Conservation (phyloP, 2,888 invertebrate genomes). For the Piscicola geometra region DNA sequence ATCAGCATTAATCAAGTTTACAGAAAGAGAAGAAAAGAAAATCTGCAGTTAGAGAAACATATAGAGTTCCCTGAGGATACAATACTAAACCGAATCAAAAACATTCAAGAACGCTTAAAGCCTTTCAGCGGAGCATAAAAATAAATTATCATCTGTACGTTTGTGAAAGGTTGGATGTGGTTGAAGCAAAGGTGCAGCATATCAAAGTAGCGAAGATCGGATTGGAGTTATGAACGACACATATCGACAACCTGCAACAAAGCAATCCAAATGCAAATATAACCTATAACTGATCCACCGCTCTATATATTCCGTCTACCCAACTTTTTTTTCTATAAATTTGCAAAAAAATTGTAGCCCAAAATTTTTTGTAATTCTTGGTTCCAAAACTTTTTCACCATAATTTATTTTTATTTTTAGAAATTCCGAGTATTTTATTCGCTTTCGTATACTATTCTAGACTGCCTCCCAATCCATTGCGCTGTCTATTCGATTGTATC, state of each 20-base stretch:
- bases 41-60: background rate
- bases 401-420: no score
- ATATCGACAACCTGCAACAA: background rate
- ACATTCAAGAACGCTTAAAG: slow-evolving; percentile 3
- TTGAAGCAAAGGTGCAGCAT: no score
- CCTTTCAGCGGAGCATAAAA: slow-evolving; percentile 7
- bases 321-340: background rate
- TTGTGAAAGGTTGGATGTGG: background rate
- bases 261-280: slow-evolving; percentile 2
- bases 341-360: background rate
- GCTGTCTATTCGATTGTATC: background rate
- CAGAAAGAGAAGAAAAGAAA: background rate
- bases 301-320: background rate
- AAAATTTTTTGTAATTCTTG: no score
- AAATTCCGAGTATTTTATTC: no score
- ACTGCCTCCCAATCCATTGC: background rate
- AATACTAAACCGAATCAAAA: background rate
- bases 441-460: no score
- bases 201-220: no score
- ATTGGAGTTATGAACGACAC: background rate
- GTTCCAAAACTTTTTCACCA: background rate
- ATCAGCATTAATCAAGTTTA: background rate
- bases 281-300: background rate
- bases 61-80: background rate
- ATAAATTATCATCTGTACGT: background rate